Evolutionary conservation across 2,797 vertebrate genomes (phyloP), one percentile per base, ranked within the genome.

Genomic region (Novumbra hubbsi): DNA sequence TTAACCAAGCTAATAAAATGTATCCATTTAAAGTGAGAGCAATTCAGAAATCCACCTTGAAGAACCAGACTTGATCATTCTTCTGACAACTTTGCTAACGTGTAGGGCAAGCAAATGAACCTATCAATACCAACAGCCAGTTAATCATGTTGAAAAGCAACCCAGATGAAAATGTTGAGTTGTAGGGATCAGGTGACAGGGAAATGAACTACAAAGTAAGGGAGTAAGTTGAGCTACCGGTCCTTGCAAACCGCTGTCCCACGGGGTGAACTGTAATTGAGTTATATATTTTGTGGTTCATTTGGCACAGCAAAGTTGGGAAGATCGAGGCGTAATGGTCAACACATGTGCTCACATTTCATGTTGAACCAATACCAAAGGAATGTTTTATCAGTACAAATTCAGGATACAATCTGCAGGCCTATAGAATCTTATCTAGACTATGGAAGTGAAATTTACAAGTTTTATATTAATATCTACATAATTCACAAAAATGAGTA

Each of bases 111-210:
- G 71, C 70, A 66, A 57, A 85, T 84, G 81, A 68, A 81, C 85
- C 76, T 84, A 74, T 68, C 73, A 71, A 75, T 80, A 80, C 75
- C 70, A 78, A 38, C 57, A 32, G 63, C 69, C 64, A 78, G 76
- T 84, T 80, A 83, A 85, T 85, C 85, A 83, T 52, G 70, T 63
- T 71, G 68, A 62, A 70, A 4, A 65, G 60, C 63, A 74, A 77
- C 55, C 52, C 63, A 8, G 45, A 57, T 62, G 77, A 78, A 78
- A 73, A 55, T 80, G 77, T 73, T 21, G 16, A 74, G 72, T 50
- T 64, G 73, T 73, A 79, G 63, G 34, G 70, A 76, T 65, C 67
- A 49, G 38, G 63, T 64, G 79, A 81, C 79, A 41, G 83, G 68
- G 68, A 83, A 81, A 76, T 80, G 68, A 76, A 79, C 74, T 55